A percentile compares a stretch with the other conserved stretches of the same genome.
Conservation (phyloP, 2,888 invertebrate genomes). For the Mythimna impura region DNA sequence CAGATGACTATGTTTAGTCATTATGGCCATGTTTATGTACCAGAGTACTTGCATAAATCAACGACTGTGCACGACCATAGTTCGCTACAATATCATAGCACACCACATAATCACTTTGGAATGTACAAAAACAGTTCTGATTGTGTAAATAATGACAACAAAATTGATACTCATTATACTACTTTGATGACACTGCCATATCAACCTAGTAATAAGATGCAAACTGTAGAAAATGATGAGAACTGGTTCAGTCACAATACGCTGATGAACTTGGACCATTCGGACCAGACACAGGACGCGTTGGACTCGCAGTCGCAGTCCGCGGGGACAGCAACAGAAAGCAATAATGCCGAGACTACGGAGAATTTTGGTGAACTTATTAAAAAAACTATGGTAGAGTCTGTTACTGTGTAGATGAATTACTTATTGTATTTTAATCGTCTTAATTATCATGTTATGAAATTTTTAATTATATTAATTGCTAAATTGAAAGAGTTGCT, state of each 20-base stretch:
- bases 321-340: slow-evolving; percentile 70
- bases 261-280: slow-evolving; percentile 81
- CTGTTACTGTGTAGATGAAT: slow-evolving; percentile 94
- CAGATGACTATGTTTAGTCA: slow-evolving; percentile 89
- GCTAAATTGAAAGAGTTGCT: slow-evolving; percentile 70
- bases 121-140: slow-evolving; percentile 84
- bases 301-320: slow-evolving; percentile 71
- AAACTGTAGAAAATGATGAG: slow-evolving; percentile 90
- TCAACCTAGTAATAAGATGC: slow-evolving; percentile 92
- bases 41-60: slow-evolving; percentile 85
- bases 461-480: slow-evolving; percentile 86
- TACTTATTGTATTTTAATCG: slow-evolving; percentile 85
- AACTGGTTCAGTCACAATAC: slow-evolving; percentile 88
- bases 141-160: slow-evolving; percentile 86
- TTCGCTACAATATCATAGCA: slow-evolving; percentile 79
- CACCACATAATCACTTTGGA: slow-evolving; percentile 82
- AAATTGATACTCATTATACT: slow-evolving; percentile 91
- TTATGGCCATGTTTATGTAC: slow-evolving; percentile 87
- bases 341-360: slow-evolving; percentile 77
- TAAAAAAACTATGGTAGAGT: slow-evolving; percentile 97
- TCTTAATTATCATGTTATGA: slow-evolving; percentile 85
- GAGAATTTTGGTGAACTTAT: slow-evolving; percentile 98
- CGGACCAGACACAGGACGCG: slow-evolving; percentile 82
- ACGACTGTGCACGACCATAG: slow-evolving; percentile 78
- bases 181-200: slow-evolving; percentile 92